Conservation (phyloP, 2,888 invertebrate species). For the Acronicta aceris region DNA sequence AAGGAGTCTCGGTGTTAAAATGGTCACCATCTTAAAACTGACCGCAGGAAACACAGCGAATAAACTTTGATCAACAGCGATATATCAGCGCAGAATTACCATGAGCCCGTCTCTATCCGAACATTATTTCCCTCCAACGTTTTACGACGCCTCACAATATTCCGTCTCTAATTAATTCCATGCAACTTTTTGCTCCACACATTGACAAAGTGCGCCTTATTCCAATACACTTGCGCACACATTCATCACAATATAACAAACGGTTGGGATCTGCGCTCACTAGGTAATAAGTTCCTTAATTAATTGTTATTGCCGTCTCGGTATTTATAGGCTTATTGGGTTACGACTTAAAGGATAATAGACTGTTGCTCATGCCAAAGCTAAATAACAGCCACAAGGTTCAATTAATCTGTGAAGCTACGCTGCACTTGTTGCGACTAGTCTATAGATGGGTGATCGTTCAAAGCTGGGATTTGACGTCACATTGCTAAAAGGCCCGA, state of each 20-base stretch:
- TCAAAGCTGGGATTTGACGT: background rate
- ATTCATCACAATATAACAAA: constrained; percentile 67
- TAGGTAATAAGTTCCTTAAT: constrained; percentile 76
- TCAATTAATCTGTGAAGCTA: background rate
- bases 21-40: no score
- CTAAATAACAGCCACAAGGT: background rate
- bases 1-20: no score
- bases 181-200: constrained; percentile 40
- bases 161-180: constrained; percentile 30
- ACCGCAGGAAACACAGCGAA: no score
- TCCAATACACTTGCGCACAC: constrained; percentile 39
- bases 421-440: background rate
- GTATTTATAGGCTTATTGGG: constrained; percentile 62
- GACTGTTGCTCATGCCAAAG: constrained; percentile 5
- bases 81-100: no score
- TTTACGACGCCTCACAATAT: background rate
- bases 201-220: constrained; percentile 40
- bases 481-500: no score
- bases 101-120: no score
- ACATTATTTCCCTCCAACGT: constrained; percentile 1
- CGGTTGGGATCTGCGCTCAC: constrained; percentile 54
- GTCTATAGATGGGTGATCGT: background rate
- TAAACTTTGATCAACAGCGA: no score
- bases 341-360: constrained; percentile 50
- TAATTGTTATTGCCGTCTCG: constrained; percentile 76